Percentiles rank a stretch among this genome's conserved stretches.
phyloP scores from a whole-genome alignment of 1,140 invertebrate genomes.

The Saxidomus purpurata region DNA sequence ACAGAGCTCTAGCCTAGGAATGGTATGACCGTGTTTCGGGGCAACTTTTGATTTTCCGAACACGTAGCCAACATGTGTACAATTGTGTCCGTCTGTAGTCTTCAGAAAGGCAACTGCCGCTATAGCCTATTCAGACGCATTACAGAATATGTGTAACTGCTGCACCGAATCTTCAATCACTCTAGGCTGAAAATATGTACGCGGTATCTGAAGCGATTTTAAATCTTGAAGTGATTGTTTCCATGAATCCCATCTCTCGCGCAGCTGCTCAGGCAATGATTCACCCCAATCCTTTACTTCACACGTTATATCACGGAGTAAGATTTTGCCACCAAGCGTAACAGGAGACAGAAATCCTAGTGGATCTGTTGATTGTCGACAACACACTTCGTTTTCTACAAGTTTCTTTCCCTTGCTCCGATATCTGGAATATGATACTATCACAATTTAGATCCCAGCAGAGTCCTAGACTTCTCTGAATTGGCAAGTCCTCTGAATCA shows the following conservation, averaged over 20 bases:
- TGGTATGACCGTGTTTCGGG: slow-evolving; percentile 49
- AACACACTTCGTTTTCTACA: slow-evolving; percentile 62
- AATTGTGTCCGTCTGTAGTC: not conserved
- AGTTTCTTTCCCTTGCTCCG: slow-evolving; percentile 26
- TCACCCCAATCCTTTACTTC: not conserved
- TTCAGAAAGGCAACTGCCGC: slow-evolving; percentile 37
- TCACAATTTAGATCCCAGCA: slow-evolving; percentile 21
- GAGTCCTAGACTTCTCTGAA: slow-evolving; percentile 39
- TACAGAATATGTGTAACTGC: slow-evolving; percentile 61
- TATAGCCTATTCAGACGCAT: slow-evolving; percentile 66
- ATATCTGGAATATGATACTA: slow-evolving; percentile 13
- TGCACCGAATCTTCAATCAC: not conserved
- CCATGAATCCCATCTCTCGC: not conserved
- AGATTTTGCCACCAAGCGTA: not conserved
- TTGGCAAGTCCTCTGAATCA: not conserved
- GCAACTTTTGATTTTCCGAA: slow-evolving; percentile 66
- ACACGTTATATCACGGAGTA: not conserved
- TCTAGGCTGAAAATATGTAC: slow-evolving; percentile 19
- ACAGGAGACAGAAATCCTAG: not conserved
- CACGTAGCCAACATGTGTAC: not conserved
- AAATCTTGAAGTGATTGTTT: not conserved
- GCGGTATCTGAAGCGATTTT: slow-evolving; percentile 5
- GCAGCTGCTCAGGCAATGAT: not conserved
- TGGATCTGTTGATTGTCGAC: slow-evolving; percentile 51
- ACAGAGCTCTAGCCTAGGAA: slow-evolving; percentile 47